These are phyloP conservation scores for Melanotaenia pygmaea DNA, from an alignment of 2,797 vertebrate genomes.

Conservation along the genomic window DNA sequence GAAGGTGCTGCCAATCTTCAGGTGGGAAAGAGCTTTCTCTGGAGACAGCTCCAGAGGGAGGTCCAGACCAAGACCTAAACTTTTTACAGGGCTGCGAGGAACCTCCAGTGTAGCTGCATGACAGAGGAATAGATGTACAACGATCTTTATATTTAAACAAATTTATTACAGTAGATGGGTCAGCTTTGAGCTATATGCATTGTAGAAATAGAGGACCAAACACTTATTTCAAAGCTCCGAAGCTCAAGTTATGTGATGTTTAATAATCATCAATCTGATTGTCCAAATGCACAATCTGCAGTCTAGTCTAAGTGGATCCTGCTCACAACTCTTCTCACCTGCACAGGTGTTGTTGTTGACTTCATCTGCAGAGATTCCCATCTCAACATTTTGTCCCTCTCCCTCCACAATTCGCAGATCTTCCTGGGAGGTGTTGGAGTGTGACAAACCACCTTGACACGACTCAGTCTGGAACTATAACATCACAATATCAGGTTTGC, in stretches of 20 bases:
- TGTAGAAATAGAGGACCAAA: not conserved
- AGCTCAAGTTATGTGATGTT: not conserved
- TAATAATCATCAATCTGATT: not conserved
- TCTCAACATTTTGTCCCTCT: conserved; percentile 90
- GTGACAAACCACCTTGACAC: conserved; percentile 85
- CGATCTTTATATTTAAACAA: not conserved
- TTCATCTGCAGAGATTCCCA: conserved; percentile 90
- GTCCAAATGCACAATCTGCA: not conserved
- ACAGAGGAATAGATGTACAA: conserved; percentile 3
- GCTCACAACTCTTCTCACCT: conserved; percentile 74
- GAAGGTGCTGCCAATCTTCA: conserved; percentile 94
- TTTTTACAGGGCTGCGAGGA: conserved; percentile 86
- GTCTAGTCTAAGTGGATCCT: not conserved
- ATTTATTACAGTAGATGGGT: not conserved
- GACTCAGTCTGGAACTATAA: conserved; percentile 93
- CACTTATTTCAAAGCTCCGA: not conserved
- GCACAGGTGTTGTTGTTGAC: conserved; percentile 98
- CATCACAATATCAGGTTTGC: conserved; percentile 1
- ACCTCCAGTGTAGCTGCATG: conserved; percentile 80
- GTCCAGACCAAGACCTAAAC: conserved; percentile 69
- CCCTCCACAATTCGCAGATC: conserved; percentile 96
- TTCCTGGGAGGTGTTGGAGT: conserved; percentile 93
- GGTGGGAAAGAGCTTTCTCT: conserved; percentile 87
- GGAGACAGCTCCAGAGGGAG: conserved; percentile 76
- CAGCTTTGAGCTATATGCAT: not conserved